Base-by-base conservation (phyloP, 2,113 vertebrate species). In the Dicentrarchus labrax region DNA sequence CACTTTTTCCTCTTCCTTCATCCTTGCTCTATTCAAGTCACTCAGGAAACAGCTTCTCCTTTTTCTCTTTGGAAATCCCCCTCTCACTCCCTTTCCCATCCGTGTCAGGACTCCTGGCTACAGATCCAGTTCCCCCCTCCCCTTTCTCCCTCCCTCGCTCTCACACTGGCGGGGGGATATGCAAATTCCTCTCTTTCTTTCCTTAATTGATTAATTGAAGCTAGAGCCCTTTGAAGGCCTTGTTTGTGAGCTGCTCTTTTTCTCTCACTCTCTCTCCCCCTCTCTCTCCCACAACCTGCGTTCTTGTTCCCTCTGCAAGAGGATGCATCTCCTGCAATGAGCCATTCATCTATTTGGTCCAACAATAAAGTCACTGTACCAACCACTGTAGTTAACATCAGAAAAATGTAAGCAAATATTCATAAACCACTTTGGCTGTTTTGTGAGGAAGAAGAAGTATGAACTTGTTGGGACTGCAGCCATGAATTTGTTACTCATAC, bases 191-290 rank as follows among this genome's bases (percentile, higher is more conserved):
- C 71, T 82, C 91, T 95, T 95, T 94, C 92, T 94, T 88, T 87
- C 83, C 85, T 92, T 96, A 94, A 95, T 95, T 96, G 93, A 95
- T 95, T 95, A 95, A 95, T 95, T 95, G 94, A 94, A 93, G 86
- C 91, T 86, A 88, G 80, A 91, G 84, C 72, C 77, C 79, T 93
- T 95, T 94, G 88, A 95, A 93, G 91, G 91, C 90, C 85, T 92
- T 89, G 89, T 92, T 92, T 95, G 90, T 95, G 78, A 59, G 54
- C 87, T 86, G 85, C 78, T 87, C 85, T 85, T 73, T 90, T 56
- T 64, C 79, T 78, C 48, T 30, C 47, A 5, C 82, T 66, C 48
- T 60, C 43, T 30, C 4, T 30, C 30, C 30, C 30, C 30, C 30
- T 30, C 30, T 30, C 66, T 39, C 84, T 86, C 83, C 91, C 85